A percentile compares a stretch with the other conserved stretches of the same genome.
phyloP scores from a whole-genome alignment of 1,140 invertebrate genomes.

The Papilio dardanus region DNA sequence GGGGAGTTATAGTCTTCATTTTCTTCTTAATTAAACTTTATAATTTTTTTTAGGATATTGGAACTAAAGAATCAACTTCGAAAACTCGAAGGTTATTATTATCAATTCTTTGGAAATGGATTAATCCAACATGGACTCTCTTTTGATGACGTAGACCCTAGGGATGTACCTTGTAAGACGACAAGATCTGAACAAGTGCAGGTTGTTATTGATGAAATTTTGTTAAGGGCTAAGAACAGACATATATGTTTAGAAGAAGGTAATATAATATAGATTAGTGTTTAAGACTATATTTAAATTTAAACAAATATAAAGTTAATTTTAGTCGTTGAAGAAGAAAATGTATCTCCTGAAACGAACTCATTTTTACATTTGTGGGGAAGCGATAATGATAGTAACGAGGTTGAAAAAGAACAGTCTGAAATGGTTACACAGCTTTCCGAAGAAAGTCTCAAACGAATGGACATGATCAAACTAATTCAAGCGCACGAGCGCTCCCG shows the following conservation, averaged over 20 bases:
- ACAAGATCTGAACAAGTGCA: conserved; percentile 46
- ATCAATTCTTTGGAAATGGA: conserved; percentile 52
- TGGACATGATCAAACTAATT: conserved; percentile 53
- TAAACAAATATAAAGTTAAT: neutral
- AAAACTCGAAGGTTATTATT: conserved; percentile 54
- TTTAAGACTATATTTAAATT: neutral
- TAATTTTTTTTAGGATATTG: conserved; percentile 51
- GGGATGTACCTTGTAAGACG: conserved; percentile 42
- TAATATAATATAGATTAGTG: neutral
- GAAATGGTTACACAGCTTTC: conserved; percentile 48
- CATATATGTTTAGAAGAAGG: conserved; percentile 32
- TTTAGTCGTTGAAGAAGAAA: conserved; percentile 20
- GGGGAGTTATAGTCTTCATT: too few species aligned
- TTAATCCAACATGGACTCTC: conserved; percentile 51
- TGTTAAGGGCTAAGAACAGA: conserved; percentile 46
- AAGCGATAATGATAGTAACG: conserved; percentile 22
- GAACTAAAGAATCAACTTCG: conserved; percentile 59
- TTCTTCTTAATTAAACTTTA: too few species aligned
- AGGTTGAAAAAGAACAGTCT: conserved; percentile 43
- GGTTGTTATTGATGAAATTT: conserved; percentile 46
- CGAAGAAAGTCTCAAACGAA: conserved; percentile 50
- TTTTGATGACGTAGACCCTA: conserved; percentile 52
- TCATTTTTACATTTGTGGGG: conserved; percentile 21
- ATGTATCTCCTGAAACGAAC: neutral
- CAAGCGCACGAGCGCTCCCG: conserved; percentile 65